Evolutionary conservation across 2,888 invertebrate genomes (phyloP), one percentile per base, ranked within the genome.

Genomic region (Cyrtodaria siliqua): DNA sequence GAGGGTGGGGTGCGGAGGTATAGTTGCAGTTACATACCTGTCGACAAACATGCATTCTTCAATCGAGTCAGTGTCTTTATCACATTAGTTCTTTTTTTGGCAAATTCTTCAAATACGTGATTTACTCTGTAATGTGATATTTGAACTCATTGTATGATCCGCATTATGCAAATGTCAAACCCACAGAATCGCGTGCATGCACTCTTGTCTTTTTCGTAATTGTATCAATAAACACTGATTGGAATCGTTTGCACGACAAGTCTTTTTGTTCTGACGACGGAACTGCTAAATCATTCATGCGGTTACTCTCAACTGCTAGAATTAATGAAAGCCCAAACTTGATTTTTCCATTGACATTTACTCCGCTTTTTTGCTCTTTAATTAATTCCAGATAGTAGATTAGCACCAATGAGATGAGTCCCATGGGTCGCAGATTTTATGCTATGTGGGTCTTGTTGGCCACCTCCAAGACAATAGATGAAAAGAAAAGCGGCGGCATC

Each of bases 311-410:
- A 40, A 62, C 55, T 50, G 66, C 47, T 42, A 56, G 16, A 56
- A 66, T 56, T 66, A 56, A 56, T 66, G 47, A 56, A 66, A 56
- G 26, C 56, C 16, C n/a, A 56, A 27, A 42, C n/a, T 47, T 38
- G 55, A 44, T 42, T 33, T n/a, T 64, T 40, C 38, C 2, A 20
- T 27, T 56, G 66, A 66, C 66, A 66, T 64, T 64, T 59, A 44
- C 27, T 33, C 50, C 24, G 44, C 38, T 62, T 56, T 62, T 52
- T 44, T 52, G 26, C 76, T 71, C 62, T 76, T 63, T 71, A 76
- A 76, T 76, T 76, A 76, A 66, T 71, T 67, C 62, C 59, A 53
- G 63, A 64, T 69, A 63, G 68, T 63, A 63, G 69, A 63, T 63
- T 69, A 53, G 47, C 63, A 29, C 53, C 24, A 55, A 52, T 23